Base-by-base conservation (phyloP, 2,113 vertebrate species). In the Grallaria varia region DNA sequence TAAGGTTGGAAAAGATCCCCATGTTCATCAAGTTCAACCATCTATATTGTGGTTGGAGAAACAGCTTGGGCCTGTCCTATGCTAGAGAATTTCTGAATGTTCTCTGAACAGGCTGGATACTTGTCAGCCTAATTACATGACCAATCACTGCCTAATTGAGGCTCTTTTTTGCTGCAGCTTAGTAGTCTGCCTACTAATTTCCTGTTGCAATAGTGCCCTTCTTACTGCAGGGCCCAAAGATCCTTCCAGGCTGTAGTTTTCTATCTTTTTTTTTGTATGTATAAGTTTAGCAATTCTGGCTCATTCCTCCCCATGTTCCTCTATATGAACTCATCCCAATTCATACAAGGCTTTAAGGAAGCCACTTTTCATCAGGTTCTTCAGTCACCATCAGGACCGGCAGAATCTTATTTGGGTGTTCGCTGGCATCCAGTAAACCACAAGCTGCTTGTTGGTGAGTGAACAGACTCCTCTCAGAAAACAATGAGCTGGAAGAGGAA, bases 51-150 rank as follows among this genome's bases (percentile, higher is more conserved):
- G 91, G 93, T 60, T 3, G 2, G 64, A 78, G 63, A 92, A 93
- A 89, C 47, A 95, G 80, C 76, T 92, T 90, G 52, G 66, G 86
- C 83, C 42, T 95, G 93, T 89, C 86, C 68, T 86, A 18, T 8
- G 56, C 66, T 89, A 92, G 40, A 92, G 73, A 82, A 88, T 72
- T 95, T 95, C 76, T 95, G 92, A 90, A 67, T 73, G 55, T 83
- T 95, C 86, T 80, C 71, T 88, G 59, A 83, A 92, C 62, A 93
- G 63, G 45, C 75, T 90, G 69, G 68, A 75, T 81, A 50, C 47
- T 47, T 55, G 64, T 81, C 73, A 84, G 37, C 60, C 33, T 92
- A 92, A 89, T 78, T 76, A 86, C 60, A 59, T 78, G 60, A 89
- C 83, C 80, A 90, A 64, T 30, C 10, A 0, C 62, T 75, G 52